These are phyloP conservation scores for Abscondita cerata DNA, from an alignment of 2,888 invertebrate species.

Conservation along the genomic window DNA sequence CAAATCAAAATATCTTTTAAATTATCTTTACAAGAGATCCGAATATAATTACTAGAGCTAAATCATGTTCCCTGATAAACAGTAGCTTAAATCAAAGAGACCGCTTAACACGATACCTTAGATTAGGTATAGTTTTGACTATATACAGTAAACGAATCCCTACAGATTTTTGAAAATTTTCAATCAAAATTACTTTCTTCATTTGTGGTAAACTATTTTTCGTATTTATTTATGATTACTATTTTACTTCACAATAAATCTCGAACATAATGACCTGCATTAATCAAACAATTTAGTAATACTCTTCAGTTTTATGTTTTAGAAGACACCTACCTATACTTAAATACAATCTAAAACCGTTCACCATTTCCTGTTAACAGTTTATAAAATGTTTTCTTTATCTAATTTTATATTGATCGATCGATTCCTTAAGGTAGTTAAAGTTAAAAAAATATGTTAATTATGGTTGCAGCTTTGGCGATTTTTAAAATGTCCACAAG, in stretches of 20 bases:
- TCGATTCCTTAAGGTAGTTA: too few relatives aligned
- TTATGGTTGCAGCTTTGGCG: too few relatives aligned
- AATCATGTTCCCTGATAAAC: conserved; percentile 40
- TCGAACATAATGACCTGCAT: conserved; percentile 33
- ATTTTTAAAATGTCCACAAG: too few relatives aligned
- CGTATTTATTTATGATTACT: conserved; percentile 32
- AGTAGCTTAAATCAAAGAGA: conserved; percentile 38
- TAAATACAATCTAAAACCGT: conserved; percentile 7
- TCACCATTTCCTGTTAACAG: conserved; percentile 9
- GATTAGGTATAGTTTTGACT: conserved; percentile 29
- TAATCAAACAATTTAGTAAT: conserved; percentile 38
- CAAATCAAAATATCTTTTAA: conserved; percentile 33
- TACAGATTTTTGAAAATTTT: neutral
- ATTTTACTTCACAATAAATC: conserved; percentile 34
- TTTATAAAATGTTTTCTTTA: neutral
- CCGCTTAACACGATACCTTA: conserved; percentile 36
- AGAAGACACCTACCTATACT: conserved; percentile 22
- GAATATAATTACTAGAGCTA: conserved; percentile 39
- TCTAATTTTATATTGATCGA: too few relatives aligned
- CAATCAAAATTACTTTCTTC: conserved; percentile 30
- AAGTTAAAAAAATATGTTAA: too few relatives aligned
- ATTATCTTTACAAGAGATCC: conserved; percentile 34
- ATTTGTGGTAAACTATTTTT: conserved; percentile 34
- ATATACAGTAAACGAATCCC: neutral
- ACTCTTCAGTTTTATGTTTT: conserved; percentile 17